Evolutionary conservation across 2,888 invertebrate genomes (phyloP).

Genomic region (Omphaloscelis lunosa): DNA sequence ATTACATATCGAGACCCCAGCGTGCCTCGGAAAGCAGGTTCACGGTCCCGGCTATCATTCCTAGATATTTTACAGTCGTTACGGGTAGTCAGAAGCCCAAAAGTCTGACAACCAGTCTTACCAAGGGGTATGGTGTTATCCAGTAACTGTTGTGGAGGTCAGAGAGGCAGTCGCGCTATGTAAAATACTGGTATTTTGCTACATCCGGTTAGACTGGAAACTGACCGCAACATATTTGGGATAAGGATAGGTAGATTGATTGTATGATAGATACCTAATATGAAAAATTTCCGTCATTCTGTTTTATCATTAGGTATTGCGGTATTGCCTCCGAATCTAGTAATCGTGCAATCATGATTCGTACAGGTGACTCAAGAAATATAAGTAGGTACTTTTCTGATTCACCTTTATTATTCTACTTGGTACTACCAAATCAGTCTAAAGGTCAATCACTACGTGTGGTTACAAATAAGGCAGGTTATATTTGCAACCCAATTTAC

Average conservation of each 20-base stretch:
- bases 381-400: constrained; percentile 23
- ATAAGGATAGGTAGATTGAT: background rate
- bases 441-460: constrained; percentile 31
- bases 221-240: background rate
- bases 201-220: background rate
- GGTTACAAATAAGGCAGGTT: constrained; percentile 23
- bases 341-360: constrained; percentile 18
- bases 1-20: background rate
- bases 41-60: background rate
- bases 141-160: too few relatives aligned
- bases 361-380: constrained; percentile 23
- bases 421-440: constrained; percentile 27
- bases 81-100: background rate
- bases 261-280: background rate
- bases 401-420: constrained; percentile 30
- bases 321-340: constrained; percentile 19
- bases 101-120: background rate
- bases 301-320: constrained; percentile 16
- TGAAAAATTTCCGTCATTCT: background rate
- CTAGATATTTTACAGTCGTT: background rate
- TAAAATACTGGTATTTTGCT: background rate
- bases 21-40: background rate
- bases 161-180: background rate
- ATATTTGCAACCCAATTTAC: constrained; percentile 4
- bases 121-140: background rate